Evolutionary conservation across 2,888 invertebrate species (phyloP), one percentile per base, ranked within the genome.

Genomic region (Ophioninae sp.): DNA sequence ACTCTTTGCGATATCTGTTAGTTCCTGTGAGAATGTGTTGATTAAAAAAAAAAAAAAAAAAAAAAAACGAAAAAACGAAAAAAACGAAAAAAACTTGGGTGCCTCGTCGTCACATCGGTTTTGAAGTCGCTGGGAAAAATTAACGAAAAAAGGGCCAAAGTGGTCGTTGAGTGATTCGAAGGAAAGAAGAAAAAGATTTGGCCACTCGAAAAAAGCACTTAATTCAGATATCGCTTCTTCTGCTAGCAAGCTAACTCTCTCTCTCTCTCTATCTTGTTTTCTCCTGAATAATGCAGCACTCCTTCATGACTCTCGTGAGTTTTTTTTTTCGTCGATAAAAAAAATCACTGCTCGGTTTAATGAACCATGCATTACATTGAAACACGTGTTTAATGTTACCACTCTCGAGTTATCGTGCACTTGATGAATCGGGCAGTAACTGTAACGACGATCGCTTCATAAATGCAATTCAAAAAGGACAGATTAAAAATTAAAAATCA

Each of bases 321-420:
- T 79, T 72, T 77, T 81, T 65, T 72, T 77, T 81, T 65, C 63
- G 68, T 68, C 30, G 44, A 17, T 65, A 65, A 77, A 79, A 83
- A 81, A 77, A 79, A 72, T 77, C 63, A 77, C 20, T 65, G 67
- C 75, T 71, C 41, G 64, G 13, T 13, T 64, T 64, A 30, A 63
- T 37, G 72, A 44, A 73, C 67, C 72, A 67, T 63, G 82, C 44
- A 51, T 64, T 44, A 41, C 67, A 74, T 63, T 69, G 72, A 59
- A 76, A 79, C 83, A 83, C 79, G 72, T 83, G 83, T 79, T 83
- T 63, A 67, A 63, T 56, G 75, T 83, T 76, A 79, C 67, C 44
- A 59, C 61, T 63, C 75, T 79, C 71, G 79, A 39, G 71, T 59
- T 78, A 63, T 79, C 72, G 75, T 61, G 17, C 59, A 75, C 71